phyloP scores from a whole-genome alignment of 92 coral and sea anemone species.

The Actinernus sp. region DNA sequence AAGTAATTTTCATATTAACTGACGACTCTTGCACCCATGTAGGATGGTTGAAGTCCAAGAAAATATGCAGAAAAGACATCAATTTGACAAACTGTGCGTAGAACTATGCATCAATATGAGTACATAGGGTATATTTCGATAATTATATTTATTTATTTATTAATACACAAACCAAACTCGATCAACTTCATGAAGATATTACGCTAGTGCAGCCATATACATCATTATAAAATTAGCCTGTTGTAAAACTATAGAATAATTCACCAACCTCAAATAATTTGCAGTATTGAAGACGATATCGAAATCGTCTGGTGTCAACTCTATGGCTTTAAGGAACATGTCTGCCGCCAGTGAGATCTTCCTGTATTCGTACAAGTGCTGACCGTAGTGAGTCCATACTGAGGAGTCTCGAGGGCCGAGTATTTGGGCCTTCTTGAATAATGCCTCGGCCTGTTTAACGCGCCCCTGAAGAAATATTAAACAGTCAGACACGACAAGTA shows the following conservation, averaged over 20 bases:
- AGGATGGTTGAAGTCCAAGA: too few species aligned
- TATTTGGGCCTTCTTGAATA: conserved; percentile 80
- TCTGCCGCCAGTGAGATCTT: conserved; percentile 68
- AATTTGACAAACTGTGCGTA: too few species aligned
- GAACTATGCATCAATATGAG: too few species aligned
- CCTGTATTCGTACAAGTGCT: conserved; percentile 70
- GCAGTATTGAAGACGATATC: conserved; percentile 89
- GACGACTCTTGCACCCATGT: too few species aligned
- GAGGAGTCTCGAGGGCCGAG: conserved; percentile 65
- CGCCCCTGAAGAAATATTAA: conserved; percentile 78
- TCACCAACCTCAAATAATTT: conserved; percentile 71
- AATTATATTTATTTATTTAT: too few species aligned
- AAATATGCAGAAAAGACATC: too few species aligned
- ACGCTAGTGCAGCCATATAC: too few species aligned
- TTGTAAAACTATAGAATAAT: neutral
- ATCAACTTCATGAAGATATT: too few species aligned
- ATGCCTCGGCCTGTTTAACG: conserved; percentile 64
- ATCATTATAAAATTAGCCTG: neutral
- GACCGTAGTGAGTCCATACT: conserved; percentile 90
- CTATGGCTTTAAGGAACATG: conserved; percentile 76
- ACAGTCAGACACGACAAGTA: too few species aligned
- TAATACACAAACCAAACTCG: neutral
- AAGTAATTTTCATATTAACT: too few species aligned
- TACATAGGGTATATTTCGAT: too few species aligned
- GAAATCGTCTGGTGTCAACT: conserved; percentile 75